Base-by-base conservation (phyloP, 2,797 vertebrate species). In the Parotocinclus haroldoi region DNA sequence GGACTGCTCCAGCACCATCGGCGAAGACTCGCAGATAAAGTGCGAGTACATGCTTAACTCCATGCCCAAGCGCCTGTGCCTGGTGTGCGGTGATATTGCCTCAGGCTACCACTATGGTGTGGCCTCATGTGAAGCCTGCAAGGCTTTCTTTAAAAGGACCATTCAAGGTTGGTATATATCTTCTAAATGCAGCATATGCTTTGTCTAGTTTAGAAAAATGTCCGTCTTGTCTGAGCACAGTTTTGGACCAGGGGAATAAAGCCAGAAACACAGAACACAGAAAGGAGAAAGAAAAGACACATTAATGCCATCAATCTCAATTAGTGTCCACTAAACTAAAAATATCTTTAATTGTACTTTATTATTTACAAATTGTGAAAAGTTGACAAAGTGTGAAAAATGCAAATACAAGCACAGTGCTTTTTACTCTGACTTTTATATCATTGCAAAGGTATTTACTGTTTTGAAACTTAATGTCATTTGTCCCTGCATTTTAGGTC, bases 1-100 rank as follows among this genome's bases (percentile, higher is more conserved):
- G 3, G 96, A 99, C 90, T 99, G 96, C 89, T 98, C 96, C 69
- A 98, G 95, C 83, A 98, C 95, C 70, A 98, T 99, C 0, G 92
- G 94, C 0, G 96, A 99, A 90, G 97, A 99, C 79, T 95, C 96
- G 10, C 96, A 98, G 91, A 98, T 98, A 83, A 99, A 99, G 90
- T 99, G 96, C 83, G 96, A 99, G 89, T 99, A 99, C 81, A 99
- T 99, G 96, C 92, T 99, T 79, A 99, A 99, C 90, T 97, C 96
- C 27, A 99, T 99, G 95, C 96, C 96, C 88, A 99, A 99, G 88
- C 92, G 96, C 90, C 90, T 98, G 87, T 99, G 96, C 82, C 92
- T 99, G 83, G 96, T 99, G 85, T 99, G 96, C 6, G 96, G 96
- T 46, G 96, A 99, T 91, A 98, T 99, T 82, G 96, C 96, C 0